Evolutionary conservation across 2,797 vertebrate species (phyloP), one percentile per base, ranked within the genome.

Genomic region (Mareca penelope): DNA sequence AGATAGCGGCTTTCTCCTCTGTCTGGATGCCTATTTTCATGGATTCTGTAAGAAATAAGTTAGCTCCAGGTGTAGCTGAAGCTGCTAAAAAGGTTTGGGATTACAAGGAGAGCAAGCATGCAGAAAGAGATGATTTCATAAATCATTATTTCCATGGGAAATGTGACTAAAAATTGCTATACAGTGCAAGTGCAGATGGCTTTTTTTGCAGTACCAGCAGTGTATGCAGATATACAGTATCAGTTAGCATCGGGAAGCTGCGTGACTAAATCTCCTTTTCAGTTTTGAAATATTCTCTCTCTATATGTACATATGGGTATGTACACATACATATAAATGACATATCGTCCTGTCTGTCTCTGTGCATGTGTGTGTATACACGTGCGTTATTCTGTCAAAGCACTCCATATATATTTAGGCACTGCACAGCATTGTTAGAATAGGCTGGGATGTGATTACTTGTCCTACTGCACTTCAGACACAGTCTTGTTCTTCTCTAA

Each of bases 61-160:
- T 71, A n/a, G 75, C 73, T 91, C 8, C 73, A 79, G 70, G 76
- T 89, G 63, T 91, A 42, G 28, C 28, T 82, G n/a, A 39, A 37
- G 52, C 59, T 90, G 59, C 42, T 80, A 63, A 80, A 57, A 88
- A 67, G 28, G 40, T 69, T 85, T 81, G 37, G 52, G 44, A 50
- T 72, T 57, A 42, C 50, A 88, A 92, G 39, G 26, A 93, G 15
- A 88, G 21, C 14, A 85, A 88, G 77, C n/a, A 75, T 69, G 85
- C 69, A 85, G 59, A 69, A 91, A 46, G 33, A 84, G 63, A 93
- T 86, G 59, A 81, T 90, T 86, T 84, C 70, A 76, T 42, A 85
- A 82, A 77, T 73, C n/a, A 26, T 79, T 83, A 81, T 95, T 94
- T 88, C 63, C 37, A 37, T 59, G 55, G 88, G 80, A 94, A 81